Percentiles rank a stretch among this genome's conserved stretches.
Evolutionary conservation across 2,797 vertebrate species (phyloP).

Genomic region (Characodon lateralis): DNA sequence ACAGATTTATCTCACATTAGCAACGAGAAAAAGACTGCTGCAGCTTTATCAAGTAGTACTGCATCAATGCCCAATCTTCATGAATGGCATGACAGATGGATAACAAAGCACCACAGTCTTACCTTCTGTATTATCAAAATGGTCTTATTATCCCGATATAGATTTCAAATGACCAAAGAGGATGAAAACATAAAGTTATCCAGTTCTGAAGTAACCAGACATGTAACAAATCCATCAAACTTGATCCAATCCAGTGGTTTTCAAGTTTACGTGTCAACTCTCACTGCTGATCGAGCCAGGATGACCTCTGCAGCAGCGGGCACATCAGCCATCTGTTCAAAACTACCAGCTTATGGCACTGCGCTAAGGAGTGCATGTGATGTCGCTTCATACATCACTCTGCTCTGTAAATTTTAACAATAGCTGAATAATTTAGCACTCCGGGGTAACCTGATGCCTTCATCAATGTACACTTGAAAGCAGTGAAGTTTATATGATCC

Average conservation of each 20-base stretch:
- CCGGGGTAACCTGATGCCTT: slow-evolving; percentile 72
- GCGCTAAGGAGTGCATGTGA: slow-evolving; percentile 18
- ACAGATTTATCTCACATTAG: slow-evolving; percentile 60
- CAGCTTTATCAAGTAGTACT: slow-evolving; percentile 48
- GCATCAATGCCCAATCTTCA: slow-evolving; percentile 35
- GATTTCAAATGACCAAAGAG: slow-evolving; percentile 24
- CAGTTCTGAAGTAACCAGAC: slow-evolving; percentile 47
- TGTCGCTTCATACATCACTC: slow-evolving; percentile 62
- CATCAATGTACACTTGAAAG: slow-evolving; percentile 59
- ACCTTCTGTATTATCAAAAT: slow-evolving; percentile 61
- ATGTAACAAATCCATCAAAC: slow-evolving; percentile 49
- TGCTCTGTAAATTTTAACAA: slow-evolving; percentile 75
- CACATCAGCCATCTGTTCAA: slow-evolving; percentile 25
- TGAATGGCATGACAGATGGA: slow-evolving; percentile 30
- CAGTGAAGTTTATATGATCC: slow-evolving; percentile 28
- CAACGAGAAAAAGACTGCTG: slow-evolving; percentile 60
- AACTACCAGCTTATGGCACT: slow-evolving; percentile 34
- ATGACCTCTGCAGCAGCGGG: slow-evolving; percentile 40
- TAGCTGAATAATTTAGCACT: slow-evolving; percentile 82
- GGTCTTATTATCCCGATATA: slow-evolving; percentile 48
- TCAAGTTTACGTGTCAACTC: slow-evolving; percentile 45
- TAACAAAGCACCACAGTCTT: slow-evolving; percentile 48
- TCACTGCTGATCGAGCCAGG: slow-evolving; percentile 46
- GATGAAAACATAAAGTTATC: slow-evolving; percentile 35
- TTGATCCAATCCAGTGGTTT: slow-evolving; percentile 25